Evolutionary conservation across 2,797 vertebrate genomes (phyloP).

Genomic region (Fistularia tabacaria): DNA sequence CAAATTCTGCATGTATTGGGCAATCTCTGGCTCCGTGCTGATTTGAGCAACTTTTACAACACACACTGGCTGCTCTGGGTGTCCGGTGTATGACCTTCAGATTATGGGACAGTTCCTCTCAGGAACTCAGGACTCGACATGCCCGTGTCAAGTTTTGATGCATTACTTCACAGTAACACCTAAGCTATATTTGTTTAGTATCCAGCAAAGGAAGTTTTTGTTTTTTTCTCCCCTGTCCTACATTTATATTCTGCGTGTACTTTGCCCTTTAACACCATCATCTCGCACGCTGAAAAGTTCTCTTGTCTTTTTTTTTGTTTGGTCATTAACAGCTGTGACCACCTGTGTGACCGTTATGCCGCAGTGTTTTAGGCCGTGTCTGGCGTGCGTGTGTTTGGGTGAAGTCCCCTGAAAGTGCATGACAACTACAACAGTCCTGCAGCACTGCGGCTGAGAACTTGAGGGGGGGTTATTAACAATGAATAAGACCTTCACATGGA

Average conservation of each 20-base stretch:
- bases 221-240: constrained; percentile 23
- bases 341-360: constrained; percentile 63
- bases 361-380: constrained; percentile 31
- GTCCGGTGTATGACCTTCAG: constrained; percentile 44
- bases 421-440: constrained; percentile 14
- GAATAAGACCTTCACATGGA: constrained; percentile 29
- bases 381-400: not conserved
- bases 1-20: no score
- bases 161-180: constrained; percentile 36
- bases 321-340: constrained; percentile 57
- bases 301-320: constrained; percentile 45
- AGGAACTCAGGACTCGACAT: no score
- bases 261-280: constrained; percentile 57
- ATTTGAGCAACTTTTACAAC: not conserved
- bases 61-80: not conserved
- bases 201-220: constrained; percentile 31
- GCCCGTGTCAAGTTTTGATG: constrained; percentile 31
- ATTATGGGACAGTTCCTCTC: constrained; percentile 20
- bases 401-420: constrained; percentile 1
- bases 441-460: constrained; percentile 28
- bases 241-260: constrained; percentile 56
- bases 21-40: no score
- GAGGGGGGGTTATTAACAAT: constrained; percentile 33
- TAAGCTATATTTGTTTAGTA: constrained; percentile 60
- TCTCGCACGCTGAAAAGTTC: constrained; percentile 36